Evolutionary conservation across 2,888 invertebrate species (phyloP), one percentile per base, ranked within the genome.

Genomic region (Hedychridium roseum): DNA sequence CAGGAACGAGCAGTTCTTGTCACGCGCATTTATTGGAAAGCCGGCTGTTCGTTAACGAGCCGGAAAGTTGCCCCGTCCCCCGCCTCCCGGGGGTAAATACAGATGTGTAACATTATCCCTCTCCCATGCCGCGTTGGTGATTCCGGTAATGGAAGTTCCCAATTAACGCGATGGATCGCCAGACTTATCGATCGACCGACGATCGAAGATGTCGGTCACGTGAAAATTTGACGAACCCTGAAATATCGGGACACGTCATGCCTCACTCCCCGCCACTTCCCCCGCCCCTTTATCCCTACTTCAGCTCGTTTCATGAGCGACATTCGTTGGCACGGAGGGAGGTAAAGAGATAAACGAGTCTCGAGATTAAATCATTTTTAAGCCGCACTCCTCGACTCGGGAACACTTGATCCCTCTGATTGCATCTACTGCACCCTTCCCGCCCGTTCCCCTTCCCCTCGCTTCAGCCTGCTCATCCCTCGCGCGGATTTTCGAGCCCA

Each of bases 321-420:
- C n/a, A n/a, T n/a, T n/a, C n/a, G n/a, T n/a, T n/a, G n/a, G 43
- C 47, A 43, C 16, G 11, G 15, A 18, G 31, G 39, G 36, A 41
- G 50, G 31, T 43, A 51, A 54, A 46, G 48, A 57, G 53, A 61
- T 57, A 55, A 62, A 57, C 48, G 52, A 55, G 46, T 23, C 44
- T 4, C 17, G 31, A 58, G 55, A 65, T 62, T 60, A 58, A 66
- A 65, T 58, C 48, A 66, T 64, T 64, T 52, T 64, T 55, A 57
- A 61, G 54, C 56, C 40, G 32, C 17, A 17, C 42, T 21, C 28
- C 38, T 12, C 38, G 12, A 49, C 38, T 32, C 40, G 26, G 15
- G 12, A 43, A 15, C 47, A 27, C 42, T 43, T 47, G 40, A 35
- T 51, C 40, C 43, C 40, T 44, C 43, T 43, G 53, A 53, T 50